Base-by-base conservation (phyloP, 2,797 vertebrate genomes). In the Kryptopterus vitreolus region DNA sequence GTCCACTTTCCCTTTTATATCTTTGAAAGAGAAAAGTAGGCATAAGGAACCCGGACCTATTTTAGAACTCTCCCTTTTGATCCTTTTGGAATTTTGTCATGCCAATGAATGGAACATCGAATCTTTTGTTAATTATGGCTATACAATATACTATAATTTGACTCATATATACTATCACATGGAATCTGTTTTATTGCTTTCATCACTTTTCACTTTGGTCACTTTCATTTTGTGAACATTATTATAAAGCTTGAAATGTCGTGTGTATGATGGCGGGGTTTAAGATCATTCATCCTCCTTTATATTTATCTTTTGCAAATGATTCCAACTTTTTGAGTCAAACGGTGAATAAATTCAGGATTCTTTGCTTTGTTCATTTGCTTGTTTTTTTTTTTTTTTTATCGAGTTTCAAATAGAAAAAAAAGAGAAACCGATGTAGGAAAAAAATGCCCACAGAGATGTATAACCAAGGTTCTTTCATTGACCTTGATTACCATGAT, bases 1-100 rank as follows among this genome's bases (percentile, higher is more conserved):
- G 20, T 55, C 3, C 20, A 35, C 13, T 50, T 50, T 24, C 46
- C 3, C 48, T 38, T 35, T 53, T 26, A 71, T n/a, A 35, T 72
- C 12, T 22, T 8, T 18, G 35, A 9, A 7, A 55, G 29, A 55
- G 22, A 33, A 72, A n/a, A 53, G 26, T 53, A 52, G 29, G 18
- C 68, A 22, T 71, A 52, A 53, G 68, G 48, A 48, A 52, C 26
- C n/a, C 48, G 33, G 48, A 71, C 48, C 68, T 55, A 55, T 72
- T 33, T 71, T 52, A 70, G 11, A 70, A n/a, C 48, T 72, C 29
- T 55, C n/a, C 33, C 24, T n/a, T 52, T 31, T n/a, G n/a, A n/a
- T n/a, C n/a, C n/a, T n/a, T n/a, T n/a, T n/a, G n/a, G n/a, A n/a
- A n/a, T n/a, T n/a, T n/a, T n/a, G n/a, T n/a, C n/a, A n/a, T n/a